phyloP scores from a whole-genome alignment of 1,140 invertebrate genomes.

The Steinernema khuongi region DNA sequence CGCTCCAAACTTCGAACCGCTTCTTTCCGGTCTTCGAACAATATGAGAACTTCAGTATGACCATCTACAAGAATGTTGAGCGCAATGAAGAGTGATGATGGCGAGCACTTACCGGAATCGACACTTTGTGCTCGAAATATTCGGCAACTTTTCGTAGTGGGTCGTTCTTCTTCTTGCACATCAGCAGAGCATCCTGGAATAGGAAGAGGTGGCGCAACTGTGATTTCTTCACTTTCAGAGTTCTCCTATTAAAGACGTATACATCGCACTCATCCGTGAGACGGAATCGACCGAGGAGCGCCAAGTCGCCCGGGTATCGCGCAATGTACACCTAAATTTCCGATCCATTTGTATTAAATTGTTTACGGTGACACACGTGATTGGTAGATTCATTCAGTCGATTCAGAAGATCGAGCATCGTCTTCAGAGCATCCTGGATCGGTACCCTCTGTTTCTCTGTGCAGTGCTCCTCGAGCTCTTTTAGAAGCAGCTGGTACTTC shows the following conservation, averaged over 20 bases:
- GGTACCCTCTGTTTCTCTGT: conserved; percentile 30
- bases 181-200: conserved; percentile 55
- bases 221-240: background rate
- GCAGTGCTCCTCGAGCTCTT: conserved; percentile 67
- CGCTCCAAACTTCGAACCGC: conserved; percentile 56
- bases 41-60: background rate
- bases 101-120: conserved; percentile 41
- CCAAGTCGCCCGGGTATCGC: conserved; percentile 39
- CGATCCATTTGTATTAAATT: conserved; percentile 23
- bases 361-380: conserved; percentile 56
- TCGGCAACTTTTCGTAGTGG: conserved; percentile 35
- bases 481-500: conserved; percentile 93
- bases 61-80: background rate
- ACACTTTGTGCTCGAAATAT: conserved; percentile 57
- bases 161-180: conserved; percentile 51
- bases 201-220: conserved; percentile 47
- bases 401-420: conserved; percentile 53
- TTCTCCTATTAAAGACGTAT: conserved; percentile 45
- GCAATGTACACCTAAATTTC: background rate
- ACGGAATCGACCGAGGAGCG: conserved; percentile 47
- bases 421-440: background rate
- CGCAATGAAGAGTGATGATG: background rate
- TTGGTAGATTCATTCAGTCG: conserved; percentile 56
- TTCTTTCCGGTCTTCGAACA: conserved; percentile 20
- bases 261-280: conserved; percentile 56